A percentile compares a stretch with the other conserved stretches of the same genome.
phyloP scores from a whole-genome alignment of 2,113 vertebrate genomes.

The Nannobrachium achirus region DNA sequence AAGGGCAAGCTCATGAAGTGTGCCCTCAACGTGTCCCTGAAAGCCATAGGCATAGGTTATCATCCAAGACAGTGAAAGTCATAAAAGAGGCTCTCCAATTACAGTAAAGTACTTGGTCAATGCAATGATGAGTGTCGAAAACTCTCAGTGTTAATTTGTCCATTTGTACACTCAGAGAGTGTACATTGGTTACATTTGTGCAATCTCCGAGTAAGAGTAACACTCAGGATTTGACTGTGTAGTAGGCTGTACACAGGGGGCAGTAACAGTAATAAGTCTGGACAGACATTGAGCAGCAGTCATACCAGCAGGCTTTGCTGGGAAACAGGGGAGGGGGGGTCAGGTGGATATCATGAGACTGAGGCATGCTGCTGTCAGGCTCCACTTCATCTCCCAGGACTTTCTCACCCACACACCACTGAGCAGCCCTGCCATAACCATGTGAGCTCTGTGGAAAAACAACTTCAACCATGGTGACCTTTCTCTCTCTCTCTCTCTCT shows the following conservation, averaged over 20 bases:
- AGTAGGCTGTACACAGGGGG: no score
- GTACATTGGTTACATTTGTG: no score
- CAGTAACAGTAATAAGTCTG: constrained; percentile 54
- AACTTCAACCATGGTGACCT: constrained; percentile 14
- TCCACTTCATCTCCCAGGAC: constrained; percentile 62
- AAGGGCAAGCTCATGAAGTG: constrained; percentile 55
- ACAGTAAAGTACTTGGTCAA: constrained; percentile 58
- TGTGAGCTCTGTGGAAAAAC: constrained; percentile 56
- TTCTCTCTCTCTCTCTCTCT: neutral
- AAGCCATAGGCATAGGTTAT: constrained; percentile 50
- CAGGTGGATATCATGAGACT: constrained; percentile 82
- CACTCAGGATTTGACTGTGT: no score
- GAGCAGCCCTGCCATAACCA: constrained; percentile 40
- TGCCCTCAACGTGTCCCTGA: constrained; percentile 61
- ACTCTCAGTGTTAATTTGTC: no score
- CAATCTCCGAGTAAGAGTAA: no score
- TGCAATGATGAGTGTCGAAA: constrained; percentile 55
- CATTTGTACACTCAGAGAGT: no score
- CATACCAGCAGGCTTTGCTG: constrained; percentile 26
- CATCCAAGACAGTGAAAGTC: constrained; percentile 32
- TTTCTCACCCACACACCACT: constrained; percentile 56
- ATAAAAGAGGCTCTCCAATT: constrained; percentile 57
- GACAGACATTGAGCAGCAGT: constrained; percentile 37
- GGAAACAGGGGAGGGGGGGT: constrained; percentile 48
- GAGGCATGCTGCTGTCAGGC: constrained; percentile 42